A percentile compares a stretch with the other conserved stretches of the same genome.
These are phyloP conservation scores for Chaetodon trifasciatus DNA, from an alignment of 2,797 vertebrate genomes.

Conservation along the genomic window DNA sequence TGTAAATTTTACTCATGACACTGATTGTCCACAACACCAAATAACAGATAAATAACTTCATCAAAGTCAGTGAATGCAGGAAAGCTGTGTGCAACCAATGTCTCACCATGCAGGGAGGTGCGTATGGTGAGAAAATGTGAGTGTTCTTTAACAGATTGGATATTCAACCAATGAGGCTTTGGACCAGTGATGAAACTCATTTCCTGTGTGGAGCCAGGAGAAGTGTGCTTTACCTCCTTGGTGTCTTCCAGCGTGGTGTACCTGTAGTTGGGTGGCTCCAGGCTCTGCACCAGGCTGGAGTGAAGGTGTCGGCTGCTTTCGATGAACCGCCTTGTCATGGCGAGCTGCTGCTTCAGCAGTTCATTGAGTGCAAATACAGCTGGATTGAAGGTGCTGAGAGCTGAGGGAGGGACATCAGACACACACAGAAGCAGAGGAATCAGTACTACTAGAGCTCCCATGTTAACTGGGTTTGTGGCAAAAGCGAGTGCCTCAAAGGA, in stretches of 20 bases:
- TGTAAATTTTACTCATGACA: neutral
- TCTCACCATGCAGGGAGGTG: neutral
- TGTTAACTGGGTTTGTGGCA: neutral
- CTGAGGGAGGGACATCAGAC: slow-evolving; percentile 69
- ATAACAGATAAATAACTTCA: neutral
- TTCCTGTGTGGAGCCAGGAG: neutral
- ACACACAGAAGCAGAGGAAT: neutral
- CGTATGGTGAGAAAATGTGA: neutral
- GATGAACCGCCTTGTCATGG: slow-evolving; percentile 84
- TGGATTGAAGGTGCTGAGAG: slow-evolving; percentile 84
- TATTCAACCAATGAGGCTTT: neutral
- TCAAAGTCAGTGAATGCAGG: neutral
- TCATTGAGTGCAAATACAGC: slow-evolving; percentile 82
- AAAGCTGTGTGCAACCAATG: neutral
- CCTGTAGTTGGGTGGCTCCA: slow-evolving; percentile 87
- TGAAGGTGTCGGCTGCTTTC: slow-evolving; percentile 85
- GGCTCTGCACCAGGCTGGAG: slow-evolving; percentile 79
- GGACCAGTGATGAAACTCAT: neutral
- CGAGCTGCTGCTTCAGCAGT: slow-evolving; percentile 90
- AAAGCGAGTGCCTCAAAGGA: neutral
- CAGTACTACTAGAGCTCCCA: neutral
- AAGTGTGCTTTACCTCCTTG: slow-evolving; percentile 83
- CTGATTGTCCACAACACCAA: neutral
- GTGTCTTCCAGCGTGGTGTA: slow-evolving; percentile 93
- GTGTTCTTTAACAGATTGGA: neutral